These are phyloP conservation scores for Steatocranus sp. DNA, from an alignment of 2,797 vertebrate genomes.

Conservation along the genomic window DNA sequence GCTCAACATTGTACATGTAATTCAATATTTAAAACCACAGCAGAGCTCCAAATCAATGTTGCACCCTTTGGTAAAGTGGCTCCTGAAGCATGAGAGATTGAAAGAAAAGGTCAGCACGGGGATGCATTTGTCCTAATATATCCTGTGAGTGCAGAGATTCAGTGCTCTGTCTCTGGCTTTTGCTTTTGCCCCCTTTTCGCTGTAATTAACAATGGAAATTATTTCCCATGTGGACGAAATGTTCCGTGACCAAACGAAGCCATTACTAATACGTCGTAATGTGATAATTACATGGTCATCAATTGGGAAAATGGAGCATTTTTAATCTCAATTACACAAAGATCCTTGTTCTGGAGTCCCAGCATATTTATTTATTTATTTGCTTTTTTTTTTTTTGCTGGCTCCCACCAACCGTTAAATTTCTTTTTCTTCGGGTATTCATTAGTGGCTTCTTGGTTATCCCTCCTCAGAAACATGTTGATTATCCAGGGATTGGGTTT, in stretches of 20 bases:
- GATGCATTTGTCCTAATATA: background rate
- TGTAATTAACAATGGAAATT: conserved; percentile 50
- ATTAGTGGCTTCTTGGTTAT: conserved; percentile 12
- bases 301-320: conserved; percentile 48
- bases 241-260: conserved; percentile 42
- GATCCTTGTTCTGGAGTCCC: conserved; percentile 10
- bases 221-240: conserved; percentile 45
- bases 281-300: conserved; percentile 54
- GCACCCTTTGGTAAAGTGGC: background rate
- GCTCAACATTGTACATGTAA: background rate
- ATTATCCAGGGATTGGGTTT: background rate
- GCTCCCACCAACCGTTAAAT: conserved; percentile 8
- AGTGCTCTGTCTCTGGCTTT: background rate
- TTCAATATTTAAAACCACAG: background rate
- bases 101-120: background rate
- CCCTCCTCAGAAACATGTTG: background rate
- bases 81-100: background rate
- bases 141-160: background rate
- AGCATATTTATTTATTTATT: background rate
- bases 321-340: conserved; percentile 57
- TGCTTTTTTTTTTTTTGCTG: background rate
- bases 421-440: conserved; percentile 25
- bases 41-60: background rate
- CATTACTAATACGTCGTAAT: conserved; percentile 36
- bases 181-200: background rate